These are phyloP conservation scores for Hylaeus volcanicus DNA, from an alignment of 1,140 invertebrate genomes.

Conservation along the genomic window DNA sequence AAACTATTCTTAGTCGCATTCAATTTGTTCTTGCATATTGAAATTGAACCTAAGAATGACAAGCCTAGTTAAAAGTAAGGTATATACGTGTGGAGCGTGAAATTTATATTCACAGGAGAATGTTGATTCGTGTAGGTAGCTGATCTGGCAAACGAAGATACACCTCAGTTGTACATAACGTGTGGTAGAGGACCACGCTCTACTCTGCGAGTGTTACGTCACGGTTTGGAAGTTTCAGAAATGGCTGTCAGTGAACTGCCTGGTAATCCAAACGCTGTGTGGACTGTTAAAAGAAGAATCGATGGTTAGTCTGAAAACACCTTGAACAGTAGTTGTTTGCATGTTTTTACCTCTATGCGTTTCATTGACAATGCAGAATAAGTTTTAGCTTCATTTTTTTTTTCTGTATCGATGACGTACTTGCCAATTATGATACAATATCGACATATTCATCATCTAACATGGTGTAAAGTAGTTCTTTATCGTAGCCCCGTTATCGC, in stretches of 20 bases:
- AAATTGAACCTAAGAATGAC: conserved; percentile 75
- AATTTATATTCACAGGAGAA: neutral
- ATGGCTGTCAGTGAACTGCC: conserved; percentile 99
- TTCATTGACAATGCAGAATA: conserved; percentile 10
- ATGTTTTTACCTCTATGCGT: conserved; percentile 38
- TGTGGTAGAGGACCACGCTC: conserved; percentile 98
- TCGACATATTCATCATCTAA: neutral
- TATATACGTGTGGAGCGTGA: neutral
- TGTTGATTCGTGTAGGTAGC: conserved; percentile 81
- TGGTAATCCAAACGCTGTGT: conserved; percentile 99
- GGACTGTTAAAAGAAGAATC: conserved; percentile 97
- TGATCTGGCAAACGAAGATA: conserved; percentile 97
- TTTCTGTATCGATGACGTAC: conserved; percentile 14
- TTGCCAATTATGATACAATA: neutral
- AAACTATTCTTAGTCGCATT: conserved; percentile 76
- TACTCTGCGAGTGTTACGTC: conserved; percentile 94
- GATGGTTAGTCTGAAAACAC: conserved; percentile 89
- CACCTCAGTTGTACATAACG: conserved; percentile 97
- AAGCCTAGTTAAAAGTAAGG: conserved; percentile 14
- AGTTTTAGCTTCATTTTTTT: conserved; percentile 22
- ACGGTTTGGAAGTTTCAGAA: conserved; percentile 98
- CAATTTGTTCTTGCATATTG: conserved; percentile 72
- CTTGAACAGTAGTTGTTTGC: conserved; percentile 44
- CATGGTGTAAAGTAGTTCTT: neutral
- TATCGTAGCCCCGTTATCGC: neutral